Evolutionary conservation across 1,140 invertebrate genomes (phyloP).

Genomic region (Drosophila suzukii): DNA sequence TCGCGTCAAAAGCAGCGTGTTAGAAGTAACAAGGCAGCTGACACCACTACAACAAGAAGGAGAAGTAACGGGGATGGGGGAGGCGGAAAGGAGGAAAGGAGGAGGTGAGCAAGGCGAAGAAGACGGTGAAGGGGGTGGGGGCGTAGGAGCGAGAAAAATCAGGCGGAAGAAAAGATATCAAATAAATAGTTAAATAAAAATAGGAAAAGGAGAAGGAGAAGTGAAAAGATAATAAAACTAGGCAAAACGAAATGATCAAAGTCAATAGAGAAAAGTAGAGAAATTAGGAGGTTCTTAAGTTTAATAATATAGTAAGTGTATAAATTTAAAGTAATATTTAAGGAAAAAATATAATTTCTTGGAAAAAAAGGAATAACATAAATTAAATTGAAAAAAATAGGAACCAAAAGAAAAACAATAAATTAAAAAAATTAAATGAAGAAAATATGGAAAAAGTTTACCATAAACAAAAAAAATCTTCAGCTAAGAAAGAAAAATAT

Average conservation of each 20-base stretch:
- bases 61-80: constrained; percentile 23
- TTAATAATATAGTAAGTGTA: neutral
- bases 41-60: constrained; percentile 54
- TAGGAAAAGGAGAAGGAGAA: neutral
- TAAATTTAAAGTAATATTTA: too few species aligned
- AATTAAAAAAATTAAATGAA: too few species aligned
- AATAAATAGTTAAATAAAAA: neutral
- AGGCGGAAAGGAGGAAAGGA: constrained; percentile 2
- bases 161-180: neutral
- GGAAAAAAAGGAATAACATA: too few species aligned
- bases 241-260: neutral
- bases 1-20: constrained; percentile 60
- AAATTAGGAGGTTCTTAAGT: too few species aligned
- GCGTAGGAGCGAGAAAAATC: neutral
- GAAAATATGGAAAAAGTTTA: too few species aligned
- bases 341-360: too few species aligned
- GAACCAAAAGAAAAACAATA: too few species aligned
- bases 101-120: too few species aligned
- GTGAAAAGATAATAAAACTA: neutral
- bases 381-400: too few species aligned
- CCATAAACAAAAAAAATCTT: too few species aligned
- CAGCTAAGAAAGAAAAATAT: too few species aligned
- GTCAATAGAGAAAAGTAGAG: too few species aligned
- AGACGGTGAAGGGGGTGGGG: neutral
- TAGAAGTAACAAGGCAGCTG: constrained; percentile 82